Conservation (phyloP, 1,140 invertebrate species). For the Brachionus sp. region DNA sequence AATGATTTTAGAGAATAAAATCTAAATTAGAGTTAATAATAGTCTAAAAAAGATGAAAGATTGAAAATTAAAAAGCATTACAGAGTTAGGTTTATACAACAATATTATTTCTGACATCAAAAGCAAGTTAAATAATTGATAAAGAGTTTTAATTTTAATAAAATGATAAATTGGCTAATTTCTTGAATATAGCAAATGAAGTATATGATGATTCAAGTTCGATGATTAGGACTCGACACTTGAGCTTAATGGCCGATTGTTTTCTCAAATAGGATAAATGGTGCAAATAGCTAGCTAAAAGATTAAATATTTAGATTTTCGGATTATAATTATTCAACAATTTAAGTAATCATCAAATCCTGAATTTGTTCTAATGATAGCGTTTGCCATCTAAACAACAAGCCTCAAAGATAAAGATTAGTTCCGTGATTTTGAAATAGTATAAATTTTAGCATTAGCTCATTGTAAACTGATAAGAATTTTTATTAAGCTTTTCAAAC, state of each 20-base stretch:
- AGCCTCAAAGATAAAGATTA: not conserved
- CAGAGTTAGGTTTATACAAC: no score
- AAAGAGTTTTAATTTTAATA: no score
- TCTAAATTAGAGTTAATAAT: no score
- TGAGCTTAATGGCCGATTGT: not conserved
- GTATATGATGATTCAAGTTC: no score
- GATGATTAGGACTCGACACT: not conserved
- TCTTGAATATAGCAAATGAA: not conserved
- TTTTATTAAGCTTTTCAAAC: not conserved
- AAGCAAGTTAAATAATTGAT: no score
- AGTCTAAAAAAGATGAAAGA: no score
- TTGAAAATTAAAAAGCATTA: no score
- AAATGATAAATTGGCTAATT: not conserved
- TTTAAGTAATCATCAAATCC: slow-evolving; percentile 8
- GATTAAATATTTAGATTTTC: slow-evolving; percentile 6
- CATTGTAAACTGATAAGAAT: not conserved
- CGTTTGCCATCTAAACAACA: not conserved
- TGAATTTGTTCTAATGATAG: slow-evolving; percentile 10
- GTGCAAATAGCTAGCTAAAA: not conserved
- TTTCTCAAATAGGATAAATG: not conserved
- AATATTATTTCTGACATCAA: no score
- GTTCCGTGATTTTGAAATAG: slow-evolving; percentile 19
- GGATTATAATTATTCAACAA: slow-evolving; percentile 19
- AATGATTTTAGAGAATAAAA: no score
- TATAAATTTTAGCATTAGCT: not conserved